Conservation (phyloP, 2,888 invertebrate species). For the Mesorhabditis belari region DNA sequence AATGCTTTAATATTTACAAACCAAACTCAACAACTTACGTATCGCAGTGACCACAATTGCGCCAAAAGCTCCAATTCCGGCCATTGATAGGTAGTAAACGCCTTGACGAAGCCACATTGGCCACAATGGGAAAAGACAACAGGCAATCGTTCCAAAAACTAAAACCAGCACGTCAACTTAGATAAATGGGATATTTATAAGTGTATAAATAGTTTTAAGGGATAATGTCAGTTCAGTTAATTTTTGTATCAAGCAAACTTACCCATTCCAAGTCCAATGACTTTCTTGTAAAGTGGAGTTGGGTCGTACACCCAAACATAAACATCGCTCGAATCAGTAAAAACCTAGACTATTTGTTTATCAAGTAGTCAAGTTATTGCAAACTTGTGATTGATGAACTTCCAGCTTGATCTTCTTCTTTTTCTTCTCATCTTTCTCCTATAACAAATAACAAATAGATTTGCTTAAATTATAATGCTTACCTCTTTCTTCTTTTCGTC, state of each 20-base stretch:
- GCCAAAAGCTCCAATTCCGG: conserved; percentile 87
- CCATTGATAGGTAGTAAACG: conserved; percentile 91
- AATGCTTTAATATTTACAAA: conserved; percentile 5
- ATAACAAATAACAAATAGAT: conserved; percentile 7
- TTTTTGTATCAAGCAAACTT: conserved; percentile 1
- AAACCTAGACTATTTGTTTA: conserved; percentile 70
- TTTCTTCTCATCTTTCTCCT: conserved; percentile 44
- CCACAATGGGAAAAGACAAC: conserved; percentile 99
- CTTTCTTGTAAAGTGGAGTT: conserved; percentile 56
- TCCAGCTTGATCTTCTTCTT: conserved; percentile 78
- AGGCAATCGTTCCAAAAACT: conserved; percentile 83
- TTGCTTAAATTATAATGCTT: conserved; percentile 21
- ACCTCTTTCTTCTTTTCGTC: conserved; percentile 39
- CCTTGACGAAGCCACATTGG: conserved; percentile 75
- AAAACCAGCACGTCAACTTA: conserved; percentile 53
- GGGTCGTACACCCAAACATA: conserved; percentile 61
- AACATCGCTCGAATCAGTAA: conserved; percentile 75
- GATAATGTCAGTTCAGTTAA: background rate
- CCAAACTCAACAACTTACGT: conserved; percentile 53
- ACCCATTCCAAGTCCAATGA: conserved; percentile 58
- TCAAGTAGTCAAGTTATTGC: background rate
- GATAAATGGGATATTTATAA: background rate
- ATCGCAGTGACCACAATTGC: conserved; percentile 83
- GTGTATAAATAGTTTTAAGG: background rate
- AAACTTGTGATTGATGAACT: conserved; percentile 84